Percentiles rank a stretch among this genome's conserved stretches.
phyloP scores from a whole-genome alignment of 2,888 invertebrate species.

The Abrostola triplasia region DNA sequence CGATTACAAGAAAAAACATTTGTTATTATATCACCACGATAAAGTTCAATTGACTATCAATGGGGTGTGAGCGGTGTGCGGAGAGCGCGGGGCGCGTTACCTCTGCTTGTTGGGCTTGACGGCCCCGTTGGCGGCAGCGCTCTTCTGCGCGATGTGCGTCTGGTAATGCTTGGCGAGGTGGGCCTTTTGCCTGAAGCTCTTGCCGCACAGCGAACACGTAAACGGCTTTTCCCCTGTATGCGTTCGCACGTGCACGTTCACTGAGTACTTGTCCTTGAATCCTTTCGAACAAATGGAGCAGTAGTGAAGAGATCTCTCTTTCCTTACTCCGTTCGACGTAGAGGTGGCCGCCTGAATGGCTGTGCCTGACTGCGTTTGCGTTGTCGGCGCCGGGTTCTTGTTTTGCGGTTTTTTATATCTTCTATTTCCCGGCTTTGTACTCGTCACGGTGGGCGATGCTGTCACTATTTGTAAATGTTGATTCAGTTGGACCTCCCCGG shows the following conservation, averaged over 20 bases:
- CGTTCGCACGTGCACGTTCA: conserved; percentile 98
- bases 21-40: conserved; percentile 77
- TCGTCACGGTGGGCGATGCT: conserved; percentile 89
- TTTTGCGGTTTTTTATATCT: conserved; percentile 91
- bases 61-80: conserved; percentile 54
- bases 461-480: conserved; percentile 88
- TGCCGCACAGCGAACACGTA: conserved; percentile 97
- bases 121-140: conserved; percentile 90
- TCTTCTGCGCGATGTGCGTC: conserved; percentile 96
- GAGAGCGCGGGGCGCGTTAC: conserved; percentile 67
- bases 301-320: conserved; percentile 96
- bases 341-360: conserved; percentile 87
- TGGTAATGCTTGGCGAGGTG: conserved; percentile 97
- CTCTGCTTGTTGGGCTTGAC: conserved; percentile 86
- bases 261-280: conserved; percentile 98
- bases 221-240: conserved; percentile 99
- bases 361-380: conserved; percentile 76
- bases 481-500: conserved; percentile 80
- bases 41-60: conserved; percentile 84
- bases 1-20: conserved; percentile 72
- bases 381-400: conserved; percentile 83
- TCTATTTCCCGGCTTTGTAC: conserved; percentile 90
- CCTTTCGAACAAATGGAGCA: conserved; percentile 98
- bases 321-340: conserved; percentile 92
- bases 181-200: conserved; percentile 97